Evolutionary conservation across 2,113 vertebrate genomes (phyloP), one percentile per base, ranked within the genome.

Genomic region (Calypte anna): DNA sequence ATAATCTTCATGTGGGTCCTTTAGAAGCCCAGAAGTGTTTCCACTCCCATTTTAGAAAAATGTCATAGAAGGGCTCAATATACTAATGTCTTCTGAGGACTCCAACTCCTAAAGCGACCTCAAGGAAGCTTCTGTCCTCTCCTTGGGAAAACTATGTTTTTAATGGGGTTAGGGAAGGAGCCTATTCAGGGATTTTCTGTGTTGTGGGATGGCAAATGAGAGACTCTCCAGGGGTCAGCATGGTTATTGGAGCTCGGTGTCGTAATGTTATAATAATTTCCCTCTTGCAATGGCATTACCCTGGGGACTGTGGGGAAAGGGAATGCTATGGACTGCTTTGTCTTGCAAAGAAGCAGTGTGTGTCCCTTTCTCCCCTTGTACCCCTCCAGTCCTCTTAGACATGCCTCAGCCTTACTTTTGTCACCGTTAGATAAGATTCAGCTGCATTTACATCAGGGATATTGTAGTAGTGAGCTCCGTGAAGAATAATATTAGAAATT

Each of bases 241-340:
- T 73, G 70, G 66, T 84, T 94, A 51, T 38, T 92, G 90, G 82
- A 95, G 64, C 50, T 94, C 53, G 11, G 53, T n/a, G 22, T 86
- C 88, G 51, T 33, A 78, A 54, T 21, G 61, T 54, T 91, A 82
- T 21, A 69, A 38, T 81, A 68, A 90, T 96, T 94, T 94, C 40
- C 53, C 50, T 88, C 69, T 75, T 86, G 57, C 53, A 79, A 23
- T 75, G 53, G 54, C 31, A 57, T 61, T 76, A 75, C 31, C 44
- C 57, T 75, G 63, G 66, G 66, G n/a, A 72, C 7, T 63, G 51
- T 17, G 70, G 14, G 23, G n/a, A 70, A 88, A 62, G 48, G 4
- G 38, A 78, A 25, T 74, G 50, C 28, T 70, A 24, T 0, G 6
- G 38, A 25, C 43, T n/a, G 38, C 77, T 90, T 58, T 64, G 68